phyloP scores from a whole-genome alignment of 2,113 vertebrate species.

The Mirza zaza region DNA sequence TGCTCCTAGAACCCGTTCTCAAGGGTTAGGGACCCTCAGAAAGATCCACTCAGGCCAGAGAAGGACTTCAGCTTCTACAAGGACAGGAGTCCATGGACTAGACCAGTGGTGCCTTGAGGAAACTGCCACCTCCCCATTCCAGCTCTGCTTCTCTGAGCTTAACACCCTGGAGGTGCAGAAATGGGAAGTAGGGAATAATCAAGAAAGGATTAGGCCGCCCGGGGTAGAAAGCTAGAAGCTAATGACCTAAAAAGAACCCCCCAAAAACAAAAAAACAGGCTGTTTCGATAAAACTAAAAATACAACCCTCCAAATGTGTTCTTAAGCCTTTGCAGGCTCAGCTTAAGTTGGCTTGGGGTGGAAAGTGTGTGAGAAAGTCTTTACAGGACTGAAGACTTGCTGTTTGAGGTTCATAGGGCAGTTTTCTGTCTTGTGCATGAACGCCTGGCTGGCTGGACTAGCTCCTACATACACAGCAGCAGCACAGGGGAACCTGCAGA shows the following conservation, averaged over 20 bases:
- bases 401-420: neutral
- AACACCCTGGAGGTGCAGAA: neutral
- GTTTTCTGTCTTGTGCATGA: neutral
- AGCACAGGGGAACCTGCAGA: neutral
- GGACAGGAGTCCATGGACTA: neutral
- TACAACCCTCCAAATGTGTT: neutral
- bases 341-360: neutral
- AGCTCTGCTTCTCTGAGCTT: neutral
- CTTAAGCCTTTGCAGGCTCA: neutral
- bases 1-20: neutral
- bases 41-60: neutral
- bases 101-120: neutral
- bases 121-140: accelerated
- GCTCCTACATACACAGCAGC: neutral
- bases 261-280: neutral
- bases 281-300: neutral
- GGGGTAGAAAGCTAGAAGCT: neutral
- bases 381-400: neutral
- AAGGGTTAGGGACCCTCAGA: neutral
- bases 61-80: neutral
- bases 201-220: neutral
- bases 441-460: neutral
- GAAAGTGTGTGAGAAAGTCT: neutral
- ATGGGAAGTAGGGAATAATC: neutral
- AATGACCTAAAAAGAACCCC: conserved; percentile 14